phyloP scores from a whole-genome alignment of 2,888 invertebrate genomes.

The Orgyia antiqua region DNA sequence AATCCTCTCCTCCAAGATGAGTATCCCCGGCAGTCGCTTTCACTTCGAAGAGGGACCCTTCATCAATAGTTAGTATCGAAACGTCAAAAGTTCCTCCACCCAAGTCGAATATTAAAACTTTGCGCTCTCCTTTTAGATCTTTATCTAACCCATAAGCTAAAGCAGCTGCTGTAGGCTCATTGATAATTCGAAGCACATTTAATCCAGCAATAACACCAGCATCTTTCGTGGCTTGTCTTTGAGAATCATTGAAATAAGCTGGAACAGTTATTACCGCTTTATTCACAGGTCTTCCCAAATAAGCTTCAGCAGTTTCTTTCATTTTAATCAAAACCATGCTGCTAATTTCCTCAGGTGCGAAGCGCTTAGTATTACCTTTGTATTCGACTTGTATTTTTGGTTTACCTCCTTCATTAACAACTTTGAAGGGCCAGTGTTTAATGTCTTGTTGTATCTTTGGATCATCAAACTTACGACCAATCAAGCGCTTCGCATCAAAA shows the following conservation, averaged over 20 bases:
- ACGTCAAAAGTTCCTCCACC: slow-evolving; percentile 88
- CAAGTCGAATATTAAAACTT: slow-evolving; percentile 81
- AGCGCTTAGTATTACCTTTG: slow-evolving; percentile 80
- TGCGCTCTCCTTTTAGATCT: slow-evolving; percentile 80
- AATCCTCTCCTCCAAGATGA: slow-evolving; percentile 89
- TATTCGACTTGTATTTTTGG: slow-evolving; percentile 82
- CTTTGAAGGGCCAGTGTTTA: slow-evolving; percentile 90
- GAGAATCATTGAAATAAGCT: slow-evolving; percentile 87
- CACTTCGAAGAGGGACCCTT: slow-evolving; percentile 86
- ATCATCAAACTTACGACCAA: slow-evolving; percentile 87
- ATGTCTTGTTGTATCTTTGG: slow-evolving; percentile 86
- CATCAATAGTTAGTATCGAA: slow-evolving; percentile 88
- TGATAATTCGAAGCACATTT: slow-evolving; percentile 89
- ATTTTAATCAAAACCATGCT: slow-evolving; percentile 80
- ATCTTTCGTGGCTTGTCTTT: slow-evolving; percentile 88
- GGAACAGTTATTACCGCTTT: slow-evolving; percentile 90
- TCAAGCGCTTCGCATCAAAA: slow-evolving; percentile 89
- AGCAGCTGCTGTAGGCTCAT: slow-evolving; percentile 89
- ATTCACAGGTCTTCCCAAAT: slow-evolving; percentile 80
- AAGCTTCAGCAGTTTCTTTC: slow-evolving; percentile 83
- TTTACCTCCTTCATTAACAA: slow-evolving; percentile 80
- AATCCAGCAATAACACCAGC: slow-evolving; percentile 86
- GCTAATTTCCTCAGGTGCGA: slow-evolving; percentile 84
- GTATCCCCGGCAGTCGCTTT: slow-evolving; percentile 92
- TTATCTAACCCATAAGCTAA: slow-evolving; percentile 84